Conservation (phyloP, 2,888 invertebrate species). For the Ditylenchus weischeri region DNA sequence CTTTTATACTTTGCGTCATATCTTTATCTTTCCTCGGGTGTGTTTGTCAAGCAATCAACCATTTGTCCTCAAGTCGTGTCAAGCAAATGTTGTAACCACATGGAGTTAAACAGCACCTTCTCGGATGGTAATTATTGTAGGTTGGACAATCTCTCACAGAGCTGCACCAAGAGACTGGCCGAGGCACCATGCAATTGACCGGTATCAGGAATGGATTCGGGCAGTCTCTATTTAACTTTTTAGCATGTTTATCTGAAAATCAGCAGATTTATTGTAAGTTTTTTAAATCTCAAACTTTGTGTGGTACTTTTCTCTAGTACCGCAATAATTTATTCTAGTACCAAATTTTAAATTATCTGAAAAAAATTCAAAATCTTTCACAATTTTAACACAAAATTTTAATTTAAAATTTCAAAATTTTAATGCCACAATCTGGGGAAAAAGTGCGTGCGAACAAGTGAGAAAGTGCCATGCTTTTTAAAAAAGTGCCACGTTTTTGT, state of each 20-base stretch:
- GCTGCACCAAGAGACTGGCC: slow-evolving; percentile 25
- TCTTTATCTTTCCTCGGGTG: neutral
- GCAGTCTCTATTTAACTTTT: slow-evolving; percentile 2
- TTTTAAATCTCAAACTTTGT: neutral
- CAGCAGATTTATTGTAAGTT: neutral
- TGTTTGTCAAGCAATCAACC: slow-evolving; percentile 7
- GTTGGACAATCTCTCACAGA: slow-evolving; percentile 27
- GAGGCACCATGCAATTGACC: slow-evolving; percentile 17
- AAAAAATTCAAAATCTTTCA: no score
- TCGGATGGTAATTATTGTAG: slow-evolving; percentile 16
- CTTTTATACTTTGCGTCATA: neutral
- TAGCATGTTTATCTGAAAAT: neutral
- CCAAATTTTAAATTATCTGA: no score
- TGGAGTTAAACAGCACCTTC: slow-evolving; percentile 31
- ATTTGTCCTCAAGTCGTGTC: slow-evolving; percentile 1
- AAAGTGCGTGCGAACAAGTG: no score
- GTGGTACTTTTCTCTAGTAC: neutral
- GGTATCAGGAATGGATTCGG: slow-evolving; percentile 3
- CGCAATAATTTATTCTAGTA: no score
- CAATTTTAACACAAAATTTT: no score
- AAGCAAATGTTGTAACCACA: slow-evolving; percentile 32
- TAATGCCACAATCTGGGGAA: no score
- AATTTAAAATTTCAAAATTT: no score
- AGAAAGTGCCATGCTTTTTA: no score
- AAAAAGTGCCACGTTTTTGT: no score